Conservation (phyloP, 2,113 vertebrate species). For the Pollimyrus isidori region DNA sequence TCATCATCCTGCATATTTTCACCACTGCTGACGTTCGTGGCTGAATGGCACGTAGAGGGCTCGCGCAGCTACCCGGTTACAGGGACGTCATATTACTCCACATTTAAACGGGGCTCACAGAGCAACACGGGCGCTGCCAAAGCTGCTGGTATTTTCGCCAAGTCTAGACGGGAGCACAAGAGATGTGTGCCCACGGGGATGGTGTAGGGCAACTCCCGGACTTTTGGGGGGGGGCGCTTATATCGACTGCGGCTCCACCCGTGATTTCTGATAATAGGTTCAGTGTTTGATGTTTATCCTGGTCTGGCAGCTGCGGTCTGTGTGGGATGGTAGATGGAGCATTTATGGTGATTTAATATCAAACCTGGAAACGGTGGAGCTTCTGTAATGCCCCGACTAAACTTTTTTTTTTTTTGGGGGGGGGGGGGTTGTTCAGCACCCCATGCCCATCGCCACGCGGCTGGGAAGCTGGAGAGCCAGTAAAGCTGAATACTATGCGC, state of each 20-base stretch:
- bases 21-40: neutral
- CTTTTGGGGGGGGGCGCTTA: neutral
- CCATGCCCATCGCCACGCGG: neutral
- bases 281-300: neutral
- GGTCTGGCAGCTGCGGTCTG: neutral
- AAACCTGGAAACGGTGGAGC: neutral
- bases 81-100: constrained; percentile 7
- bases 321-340: neutral
- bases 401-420: neutral
- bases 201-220: neutral
- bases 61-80: constrained; percentile 9
- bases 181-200: constrained; percentile 11
- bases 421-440: neutral
- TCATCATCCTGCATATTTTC: neutral
- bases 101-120: constrained; percentile 17
- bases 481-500: neutral
- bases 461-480: neutral
- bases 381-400: neutral
- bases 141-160: constrained; percentile 16
- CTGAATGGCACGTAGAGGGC: neutral
- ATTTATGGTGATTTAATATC: neutral
- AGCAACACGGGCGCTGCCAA: constrained; percentile 4
- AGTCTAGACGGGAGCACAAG: constrained; percentile 9
- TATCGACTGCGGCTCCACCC: neutral
- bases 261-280: neutral